Evolutionary conservation across 2,797 vertebrate species (phyloP).

Genomic region (Neostethus bicornis): DNA sequence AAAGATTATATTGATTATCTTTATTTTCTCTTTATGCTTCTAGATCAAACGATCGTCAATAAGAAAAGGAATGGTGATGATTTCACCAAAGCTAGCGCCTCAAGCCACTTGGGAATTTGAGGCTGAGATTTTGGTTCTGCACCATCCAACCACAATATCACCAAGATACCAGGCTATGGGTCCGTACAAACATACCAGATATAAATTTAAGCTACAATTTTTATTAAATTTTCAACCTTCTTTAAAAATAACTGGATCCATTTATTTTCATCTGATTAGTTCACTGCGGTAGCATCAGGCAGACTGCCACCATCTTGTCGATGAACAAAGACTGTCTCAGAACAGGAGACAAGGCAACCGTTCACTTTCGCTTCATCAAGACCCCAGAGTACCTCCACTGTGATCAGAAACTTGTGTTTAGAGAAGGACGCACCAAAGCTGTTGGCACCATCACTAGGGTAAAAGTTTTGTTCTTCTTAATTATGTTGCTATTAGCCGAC

Average conservation of each 20-base stretch:
- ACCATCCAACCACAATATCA: constrained; percentile 95
- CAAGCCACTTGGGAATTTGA: constrained; percentile 97
- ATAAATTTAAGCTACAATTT: no score
- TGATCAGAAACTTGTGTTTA: constrained; percentile 93
- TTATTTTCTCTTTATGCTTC: background rate
- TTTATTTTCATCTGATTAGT: constrained; percentile 51
- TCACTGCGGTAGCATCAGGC: constrained; percentile 92
- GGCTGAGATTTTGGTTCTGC: constrained; percentile 93
- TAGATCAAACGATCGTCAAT: constrained; percentile 97
- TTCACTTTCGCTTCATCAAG: constrained; percentile 98
- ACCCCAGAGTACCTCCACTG: constrained; percentile 93
- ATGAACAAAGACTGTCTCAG: constrained; percentile 97
- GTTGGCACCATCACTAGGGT: constrained; percentile 97
- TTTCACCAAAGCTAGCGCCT: constrained; percentile 90
- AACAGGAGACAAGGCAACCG: constrained; percentile 93
- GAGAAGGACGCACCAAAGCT: constrained; percentile 94
- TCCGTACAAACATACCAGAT: constrained; percentile 50
- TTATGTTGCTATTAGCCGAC: background rate
- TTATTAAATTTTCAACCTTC: no score
- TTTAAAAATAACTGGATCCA: background rate
- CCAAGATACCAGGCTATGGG: constrained; percentile 97
- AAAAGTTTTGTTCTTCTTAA: background rate
- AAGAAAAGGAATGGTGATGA: constrained; percentile 98
- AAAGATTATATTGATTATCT: background rate
- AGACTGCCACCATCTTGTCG: constrained; percentile 94